A percentile compares a stretch with the other conserved stretches of the same genome.
phyloP scores from a whole-genome alignment of 2,888 invertebrate genomes.

The Venustoraphidia nigricollis region DNA sequence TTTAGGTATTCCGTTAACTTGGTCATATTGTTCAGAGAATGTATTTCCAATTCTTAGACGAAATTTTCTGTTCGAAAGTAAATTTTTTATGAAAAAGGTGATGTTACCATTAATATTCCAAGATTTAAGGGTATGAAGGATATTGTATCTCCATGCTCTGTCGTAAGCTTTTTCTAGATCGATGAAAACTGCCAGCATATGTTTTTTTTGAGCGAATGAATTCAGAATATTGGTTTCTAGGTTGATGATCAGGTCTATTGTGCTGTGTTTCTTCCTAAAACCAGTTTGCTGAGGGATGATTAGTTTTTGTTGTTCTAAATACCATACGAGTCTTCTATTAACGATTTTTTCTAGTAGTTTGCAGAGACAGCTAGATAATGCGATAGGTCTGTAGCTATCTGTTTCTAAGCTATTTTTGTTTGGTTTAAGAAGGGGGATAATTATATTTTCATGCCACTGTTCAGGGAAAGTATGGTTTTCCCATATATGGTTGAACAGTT shows the following conservation, averaged over 20 bases:
- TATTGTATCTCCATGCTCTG: slow-evolving; percentile 2
- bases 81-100: slow-evolving; percentile 3
- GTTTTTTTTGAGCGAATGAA: neutral
- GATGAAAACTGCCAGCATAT: neutral
- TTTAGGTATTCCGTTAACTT: slow-evolving; percentile 10
- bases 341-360: slow-evolving; percentile 5
- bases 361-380: slow-evolving; percentile 3
- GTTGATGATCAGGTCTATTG: slow-evolving; percentile 9
- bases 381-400: slow-evolving; percentile 3
- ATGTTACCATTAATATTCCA: slow-evolving; percentile 6
- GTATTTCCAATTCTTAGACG: neutral
- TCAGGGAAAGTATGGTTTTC: neutral
- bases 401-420: neutral
- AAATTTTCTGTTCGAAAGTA: slow-evolving; percentile 2
- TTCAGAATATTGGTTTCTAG: slow-evolving; percentile 6
- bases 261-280: slow-evolving; percentile 8
- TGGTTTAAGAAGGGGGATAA: slow-evolving; percentile 2
- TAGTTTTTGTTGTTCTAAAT: slow-evolving; percentile 9
- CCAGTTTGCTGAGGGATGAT: slow-evolving; percentile 9
- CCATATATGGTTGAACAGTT: neutral
- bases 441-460: slow-evolving; percentile 1
- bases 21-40: neutral
- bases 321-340: slow-evolving; percentile 3
- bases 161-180: slow-evolving; percentile 12
- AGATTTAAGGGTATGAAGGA: slow-evolving; percentile 1